Conservation (phyloP, 2,888 invertebrate genomes). For the Calliopum simillimum region DNA sequence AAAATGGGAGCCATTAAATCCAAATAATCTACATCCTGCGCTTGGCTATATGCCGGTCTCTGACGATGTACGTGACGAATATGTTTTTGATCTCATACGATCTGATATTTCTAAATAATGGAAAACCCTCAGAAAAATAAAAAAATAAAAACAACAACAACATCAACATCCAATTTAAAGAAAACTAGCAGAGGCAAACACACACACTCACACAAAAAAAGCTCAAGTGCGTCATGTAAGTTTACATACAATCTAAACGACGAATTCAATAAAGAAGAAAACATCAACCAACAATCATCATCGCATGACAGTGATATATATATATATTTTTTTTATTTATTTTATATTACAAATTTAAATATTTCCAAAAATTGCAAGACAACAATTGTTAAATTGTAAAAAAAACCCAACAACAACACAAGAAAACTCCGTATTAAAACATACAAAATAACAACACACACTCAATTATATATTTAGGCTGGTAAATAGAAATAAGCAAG, state of each 20-base stretch:
- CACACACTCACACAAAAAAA: constrained; percentile 31
- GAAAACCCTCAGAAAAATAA: constrained; percentile 26
- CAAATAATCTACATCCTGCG: constrained; percentile 59
- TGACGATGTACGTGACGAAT: constrained; percentile 64
- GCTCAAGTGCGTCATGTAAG: constrained; percentile 26
- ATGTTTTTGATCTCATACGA: constrained; percentile 63
- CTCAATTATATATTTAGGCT: constrained; percentile 28
- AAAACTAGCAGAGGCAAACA: constrained; percentile 37
- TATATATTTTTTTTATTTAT: constrained; percentile 34
- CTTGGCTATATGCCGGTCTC: constrained; percentile 60
- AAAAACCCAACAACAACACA: constrained; percentile 23
- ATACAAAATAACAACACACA: constrained; percentile 11
- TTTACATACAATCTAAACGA: constrained; percentile 12
- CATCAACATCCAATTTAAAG: constrained; percentile 38
- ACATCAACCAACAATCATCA: constrained; percentile 14
- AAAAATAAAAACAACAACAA: constrained; percentile 40
- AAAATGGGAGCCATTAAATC: constrained; percentile 61
- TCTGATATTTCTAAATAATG: constrained; percentile 59
- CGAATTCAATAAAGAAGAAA: constrained; percentile 21
- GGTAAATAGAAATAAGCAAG: constrained; percentile 22
- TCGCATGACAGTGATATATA: constrained; percentile 40
- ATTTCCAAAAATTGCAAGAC: constrained; percentile 25
- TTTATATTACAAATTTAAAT: constrained; percentile 43
- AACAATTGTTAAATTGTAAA: constrained; percentile 23
- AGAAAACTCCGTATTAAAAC: constrained; percentile 10